Base-by-base conservation (phyloP, 2,888 invertebrate genomes). In the Oligia fasciuncula region DNA sequence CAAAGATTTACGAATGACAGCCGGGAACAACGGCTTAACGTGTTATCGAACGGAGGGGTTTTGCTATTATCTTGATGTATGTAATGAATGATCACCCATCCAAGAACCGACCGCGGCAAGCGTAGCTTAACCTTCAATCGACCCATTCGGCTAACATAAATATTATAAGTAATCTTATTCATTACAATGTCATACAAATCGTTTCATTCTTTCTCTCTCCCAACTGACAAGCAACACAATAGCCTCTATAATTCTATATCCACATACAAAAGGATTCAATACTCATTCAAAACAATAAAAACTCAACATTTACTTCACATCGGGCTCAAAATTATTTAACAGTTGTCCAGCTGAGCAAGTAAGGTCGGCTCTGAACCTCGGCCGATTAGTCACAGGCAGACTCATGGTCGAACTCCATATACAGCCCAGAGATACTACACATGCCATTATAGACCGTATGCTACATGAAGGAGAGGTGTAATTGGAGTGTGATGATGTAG, bases 371-470 rank as follows among this genome's bases (percentile, higher is more conserved):
- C 70, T 51, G 81, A 87, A 77, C 89, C 89, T 89, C 89, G 90
- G 62, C 69, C 87, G 89, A 90, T 89, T 89, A 89, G 90, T 89
- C 89, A 89, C 88, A 84, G 76, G 86, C 84, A 57, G 77, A 49
- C 84, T 89, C 89, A 89, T 79, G 89, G 89, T 68, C 89, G 73
- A 81, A 40, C 73, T 62, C 89, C 90, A 70, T 90, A 90, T 86
- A 90, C 84, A 80, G 90, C 69, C 65, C 35, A 68, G 57, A 51
- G 9, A 49, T 23, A 40, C n/a, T 13, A 23, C 5, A 67, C 84
- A 83, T 4, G 65, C 76, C 46, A 86, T 72, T 86, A 13, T 81
- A 71, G 1, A 82, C 80, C 70, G 81, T 86, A 80, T 35, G 1
- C 0, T 8, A 11, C 4, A 4, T 0, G 11, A 0, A 0, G 46